phyloP scores from a whole-genome alignment of 2,888 invertebrate genomes.

The Pachycephus smyrnensis region DNA sequence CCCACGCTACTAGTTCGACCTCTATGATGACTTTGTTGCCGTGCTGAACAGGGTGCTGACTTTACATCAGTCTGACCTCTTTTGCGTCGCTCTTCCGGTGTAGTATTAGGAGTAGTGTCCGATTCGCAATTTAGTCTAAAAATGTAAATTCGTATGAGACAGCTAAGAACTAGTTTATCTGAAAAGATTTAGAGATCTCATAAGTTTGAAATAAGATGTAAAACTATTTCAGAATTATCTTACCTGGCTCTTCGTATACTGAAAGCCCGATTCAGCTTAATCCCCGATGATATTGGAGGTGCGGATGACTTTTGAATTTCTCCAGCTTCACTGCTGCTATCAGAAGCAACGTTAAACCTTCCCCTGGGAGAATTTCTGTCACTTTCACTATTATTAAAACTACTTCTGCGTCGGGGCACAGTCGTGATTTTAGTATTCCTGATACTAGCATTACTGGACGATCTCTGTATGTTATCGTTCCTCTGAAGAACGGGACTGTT shows the following conservation, averaged over 20 bases:
- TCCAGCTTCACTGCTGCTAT: conserved; percentile 56
- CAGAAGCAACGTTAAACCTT: conserved; percentile 44
- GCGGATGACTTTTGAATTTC: conserved; percentile 40
- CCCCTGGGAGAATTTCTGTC: conserved; percentile 39
- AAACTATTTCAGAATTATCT: not conserved
- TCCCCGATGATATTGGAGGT: conserved; percentile 50
- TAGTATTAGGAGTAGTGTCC: conserved; percentile 56
- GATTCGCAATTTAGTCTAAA: conserved; percentile 50
- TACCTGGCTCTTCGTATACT: conserved; percentile 55
- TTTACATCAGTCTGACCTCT: conserved; percentile 48
- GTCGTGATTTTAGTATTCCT: conserved; percentile 49
- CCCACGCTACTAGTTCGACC: conserved; percentile 43
- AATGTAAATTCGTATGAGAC: not conserved
- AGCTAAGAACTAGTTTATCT: too few species aligned
- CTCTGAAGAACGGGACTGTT: conserved; percentile 47
- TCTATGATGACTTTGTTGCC: conserved; percentile 48
- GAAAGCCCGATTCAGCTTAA: conserved; percentile 54
- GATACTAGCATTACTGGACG: conserved; percentile 67
- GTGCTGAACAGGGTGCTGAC: conserved; percentile 35
- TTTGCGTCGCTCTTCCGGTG: conserved; percentile 52
- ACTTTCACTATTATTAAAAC: conserved; percentile 51
- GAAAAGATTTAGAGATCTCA: too few species aligned
- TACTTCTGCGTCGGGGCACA: conserved; percentile 46
- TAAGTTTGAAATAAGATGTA: not conserved
- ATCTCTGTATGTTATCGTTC: conserved; percentile 63